Evolutionary conservation across 2,888 invertebrate species (phyloP), one percentile per base, ranked within the genome.

Genomic region (Drosophila cracens): DNA sequence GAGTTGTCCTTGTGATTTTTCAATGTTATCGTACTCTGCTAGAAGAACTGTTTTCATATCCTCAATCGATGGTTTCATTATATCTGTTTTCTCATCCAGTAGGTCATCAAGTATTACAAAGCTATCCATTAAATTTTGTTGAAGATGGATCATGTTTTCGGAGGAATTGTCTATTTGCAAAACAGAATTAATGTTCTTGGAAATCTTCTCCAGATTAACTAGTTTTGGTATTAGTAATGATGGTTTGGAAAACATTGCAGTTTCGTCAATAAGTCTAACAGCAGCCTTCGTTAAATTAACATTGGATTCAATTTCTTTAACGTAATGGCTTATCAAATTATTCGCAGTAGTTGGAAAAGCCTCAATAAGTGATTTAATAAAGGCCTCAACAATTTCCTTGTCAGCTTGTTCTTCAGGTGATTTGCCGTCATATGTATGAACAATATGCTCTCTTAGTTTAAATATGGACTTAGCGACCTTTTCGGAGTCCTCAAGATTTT

Each of bases 401-500:
- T 56, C 67, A 13, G 36, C 16, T 60, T 62, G 64, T 0, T 89
- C 81, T 4, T 81, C 75, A 2, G 57, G 38, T 0, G 78, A 43
- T 36, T 76, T 81, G 0, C 84, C 89, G 56, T 93, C 91, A 54
- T 91, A 91, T 0, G 92, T 92, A 16, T 93, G 92, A 16, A 92
- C 92, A 61, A 92, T 89, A 29, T 91, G 91, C 52, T 91, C 89
- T 56, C 84, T 75, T 2, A 92, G 68, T 48, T 90, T 90, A 2
- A 92, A 92, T 21, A 92, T 76, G 4, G 82, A 74, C 64, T 90
- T 91, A 7, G 74, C 58, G 13, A 86, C 63, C 46, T 82, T 71
- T 4, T 83, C 81, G 2, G 62, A 36, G 40, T 81, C 75, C n/a
- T 72, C 16, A 1, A 78, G 33, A 40, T 76, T 78, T 1, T 82